Conservation (phyloP, 23 tunicate genomes). For the Phallusia fumigata region DNA sequence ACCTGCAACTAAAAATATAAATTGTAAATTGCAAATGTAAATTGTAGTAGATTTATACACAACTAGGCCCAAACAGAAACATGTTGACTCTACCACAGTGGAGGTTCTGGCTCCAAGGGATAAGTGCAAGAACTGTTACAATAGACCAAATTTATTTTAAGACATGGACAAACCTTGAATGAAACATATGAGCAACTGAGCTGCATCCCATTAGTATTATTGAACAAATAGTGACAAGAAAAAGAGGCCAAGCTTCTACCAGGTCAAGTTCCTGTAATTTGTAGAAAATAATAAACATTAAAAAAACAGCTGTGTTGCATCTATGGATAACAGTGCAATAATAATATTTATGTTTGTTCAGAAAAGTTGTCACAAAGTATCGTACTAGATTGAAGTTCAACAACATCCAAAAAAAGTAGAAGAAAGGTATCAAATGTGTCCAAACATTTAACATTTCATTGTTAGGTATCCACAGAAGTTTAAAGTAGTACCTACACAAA, state of each 20-base stretch:
- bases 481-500: conserved; percentile 54
- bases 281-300: too few relatives aligned
- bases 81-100: background rate
- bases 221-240: conserved; percentile 20
- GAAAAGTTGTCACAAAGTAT: background rate
- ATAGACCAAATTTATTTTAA: background rate
- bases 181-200: conserved; percentile 30
- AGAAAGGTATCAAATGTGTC: conserved; percentile 64
- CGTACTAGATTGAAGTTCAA: conserved; percentile 26
- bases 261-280: conserved; percentile 20
- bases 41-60: too few relatives aligned
- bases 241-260: conserved; percentile 25
- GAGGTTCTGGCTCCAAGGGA: background rate
- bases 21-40: too few relatives aligned
- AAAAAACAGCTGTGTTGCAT: background rate
- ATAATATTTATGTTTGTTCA: background rate
- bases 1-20: too few relatives aligned
- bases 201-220: conserved; percentile 23
- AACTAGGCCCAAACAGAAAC: too few relatives aligned
- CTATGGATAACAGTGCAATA: background rate
- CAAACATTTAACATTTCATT: conserved; percentile 69
- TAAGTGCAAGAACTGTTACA: background rate
- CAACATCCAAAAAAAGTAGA: conserved; percentile 54
- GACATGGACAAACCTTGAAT: conserved; percentile 18
- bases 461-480: conserved; percentile 60